phyloP scores from a whole-genome alignment of 2,797 vertebrate genomes.

The Muraenolepis orangiensis region DNA sequence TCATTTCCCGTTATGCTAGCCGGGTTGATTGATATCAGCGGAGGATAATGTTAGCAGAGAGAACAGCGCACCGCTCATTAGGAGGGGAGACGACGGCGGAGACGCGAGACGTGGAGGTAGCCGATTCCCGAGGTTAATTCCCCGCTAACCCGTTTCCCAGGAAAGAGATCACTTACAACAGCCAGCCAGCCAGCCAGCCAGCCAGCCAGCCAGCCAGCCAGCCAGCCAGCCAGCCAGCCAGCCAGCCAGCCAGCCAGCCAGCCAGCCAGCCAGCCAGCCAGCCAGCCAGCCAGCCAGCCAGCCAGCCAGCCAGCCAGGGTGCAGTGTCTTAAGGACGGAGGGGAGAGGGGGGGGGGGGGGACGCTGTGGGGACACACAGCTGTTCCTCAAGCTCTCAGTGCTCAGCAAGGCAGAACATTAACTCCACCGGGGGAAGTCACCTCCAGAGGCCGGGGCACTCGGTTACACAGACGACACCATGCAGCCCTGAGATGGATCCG shows the following conservation, averaged over 20 bases:
- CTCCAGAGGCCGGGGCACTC: conserved; percentile 22
- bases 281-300: background rate
- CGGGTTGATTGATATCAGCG: conserved; percentile 11
- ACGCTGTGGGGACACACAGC: conserved; percentile 28
- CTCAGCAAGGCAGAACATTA: conserved; percentile 76
- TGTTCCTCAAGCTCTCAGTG: conserved; percentile 59
- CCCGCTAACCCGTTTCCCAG: background rate
- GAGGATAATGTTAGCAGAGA: conserved; percentile 19
- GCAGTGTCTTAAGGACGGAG: conserved; percentile 29
- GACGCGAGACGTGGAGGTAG: background rate
- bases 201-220: too few relatives aligned
- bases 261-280: too few relatives aligned
- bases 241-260: too few relatives aligned
- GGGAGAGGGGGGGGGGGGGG: background rate
- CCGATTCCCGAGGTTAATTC: background rate
- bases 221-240: too few relatives aligned
- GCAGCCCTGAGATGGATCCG: background rate
- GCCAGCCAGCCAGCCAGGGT: conserved; percentile 38
- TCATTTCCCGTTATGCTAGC: conserved; percentile 12
- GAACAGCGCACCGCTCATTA: conserved; percentile 8
- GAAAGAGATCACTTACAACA: background rate
- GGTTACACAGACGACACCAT: background rate
- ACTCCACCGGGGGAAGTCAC: conserved; percentile 51
- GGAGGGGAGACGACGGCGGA: background rate
- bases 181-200: too few relatives aligned